Evolutionary conservation across 1,140 invertebrate genomes (phyloP).

Genomic region (Zophobas morio): DNA sequence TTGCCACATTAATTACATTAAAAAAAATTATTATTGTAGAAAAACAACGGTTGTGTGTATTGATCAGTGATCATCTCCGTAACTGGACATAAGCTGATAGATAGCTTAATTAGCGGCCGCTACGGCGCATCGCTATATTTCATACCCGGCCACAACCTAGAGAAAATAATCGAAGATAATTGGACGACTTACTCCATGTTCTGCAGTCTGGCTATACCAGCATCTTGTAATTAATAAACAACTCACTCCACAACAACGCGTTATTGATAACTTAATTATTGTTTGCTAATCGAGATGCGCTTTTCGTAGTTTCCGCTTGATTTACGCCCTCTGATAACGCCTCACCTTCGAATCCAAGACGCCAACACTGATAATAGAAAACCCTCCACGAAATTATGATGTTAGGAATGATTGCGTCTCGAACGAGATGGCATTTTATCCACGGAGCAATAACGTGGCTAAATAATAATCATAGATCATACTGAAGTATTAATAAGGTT

Average conservation of each 20-base stretch:
- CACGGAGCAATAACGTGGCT: slow-evolving; percentile 29
- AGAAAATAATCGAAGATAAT: slow-evolving; percentile 63
- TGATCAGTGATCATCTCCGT: slow-evolving; percentile 13
- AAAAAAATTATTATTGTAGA: no score
- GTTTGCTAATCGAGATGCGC: slow-evolving; percentile 6
- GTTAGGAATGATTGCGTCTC: slow-evolving; percentile 1
- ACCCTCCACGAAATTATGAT: background rate
- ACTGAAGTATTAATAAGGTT: slow-evolving; percentile 44
- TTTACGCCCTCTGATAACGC: slow-evolving; percentile 22
- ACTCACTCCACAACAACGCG: slow-evolving; percentile 37
- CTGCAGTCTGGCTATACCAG: slow-evolving; percentile 52
- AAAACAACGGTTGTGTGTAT: no score
- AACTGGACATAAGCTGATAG: slow-evolving; percentile 61
- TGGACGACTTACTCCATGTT: slow-evolving; percentile 59
- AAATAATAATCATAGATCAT: slow-evolving; percentile 48
- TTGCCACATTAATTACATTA: no score
- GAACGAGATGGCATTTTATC: slow-evolving; percentile 29
- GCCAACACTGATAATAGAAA: background rate
- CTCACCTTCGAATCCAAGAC: slow-evolving; percentile 1
- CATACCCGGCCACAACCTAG: slow-evolving; percentile 54
- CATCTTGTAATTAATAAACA: slow-evolving; percentile 55
- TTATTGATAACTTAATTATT: slow-evolving; percentile 58
- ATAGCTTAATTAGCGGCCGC: slow-evolving; percentile 63
- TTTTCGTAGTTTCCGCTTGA: slow-evolving; percentile 6
- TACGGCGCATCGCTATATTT: slow-evolving; percentile 60